Percentiles rank a stretch among this genome's conserved stretches.
These are phyloP conservation scores for Danaus plexippus DNA, from an alignment of 1,140 invertebrate genomes.

Conservation along the genomic window DNA sequence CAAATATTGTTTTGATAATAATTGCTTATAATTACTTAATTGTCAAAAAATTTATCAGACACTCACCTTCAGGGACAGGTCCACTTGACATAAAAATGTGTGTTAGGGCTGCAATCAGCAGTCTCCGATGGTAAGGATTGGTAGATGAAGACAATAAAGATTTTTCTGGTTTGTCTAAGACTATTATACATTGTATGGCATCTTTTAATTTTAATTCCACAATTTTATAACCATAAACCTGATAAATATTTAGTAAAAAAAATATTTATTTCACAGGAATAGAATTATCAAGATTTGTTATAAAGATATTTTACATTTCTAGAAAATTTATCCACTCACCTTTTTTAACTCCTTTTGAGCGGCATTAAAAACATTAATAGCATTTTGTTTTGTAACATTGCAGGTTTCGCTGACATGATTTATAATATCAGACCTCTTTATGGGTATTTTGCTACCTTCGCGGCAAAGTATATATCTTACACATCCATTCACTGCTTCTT, in stretches of 20 bases:
- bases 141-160: slow-evolving; percentile 24
- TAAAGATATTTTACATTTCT: not conserved
- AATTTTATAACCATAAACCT: slow-evolving; percentile 57
- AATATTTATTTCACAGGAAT: not conserved
- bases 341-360: slow-evolving; percentile 39
- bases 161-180: slow-evolving; percentile 35
- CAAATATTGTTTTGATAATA: not conserved
- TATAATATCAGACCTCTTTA: slow-evolving; percentile 43
- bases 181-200: slow-evolving; percentile 44
- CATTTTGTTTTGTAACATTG: slow-evolving; percentile 27
- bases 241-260: slow-evolving; percentile 3
- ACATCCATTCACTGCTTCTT: slow-evolving; percentile 31
- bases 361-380: slow-evolving; percentile 32
- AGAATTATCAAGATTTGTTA: too few relatives aligned
- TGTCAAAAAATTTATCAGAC: not conserved
- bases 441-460: slow-evolving; percentile 52
- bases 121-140: slow-evolving; percentile 27
- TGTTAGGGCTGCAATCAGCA: slow-evolving; percentile 40
- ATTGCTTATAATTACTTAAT: slow-evolving; percentile 2
- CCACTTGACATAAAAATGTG: slow-evolving; percentile 53
- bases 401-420: slow-evolving; percentile 34
- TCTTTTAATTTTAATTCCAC: slow-evolving; percentile 39
- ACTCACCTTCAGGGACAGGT: slow-evolving; percentile 45
- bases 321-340: slow-evolving; percentile 20
- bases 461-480: slow-evolving; percentile 45